phyloP scores from a whole-genome alignment of 2,113 vertebrate species.

The Gnathonemus echidnorhynchus region DNA sequence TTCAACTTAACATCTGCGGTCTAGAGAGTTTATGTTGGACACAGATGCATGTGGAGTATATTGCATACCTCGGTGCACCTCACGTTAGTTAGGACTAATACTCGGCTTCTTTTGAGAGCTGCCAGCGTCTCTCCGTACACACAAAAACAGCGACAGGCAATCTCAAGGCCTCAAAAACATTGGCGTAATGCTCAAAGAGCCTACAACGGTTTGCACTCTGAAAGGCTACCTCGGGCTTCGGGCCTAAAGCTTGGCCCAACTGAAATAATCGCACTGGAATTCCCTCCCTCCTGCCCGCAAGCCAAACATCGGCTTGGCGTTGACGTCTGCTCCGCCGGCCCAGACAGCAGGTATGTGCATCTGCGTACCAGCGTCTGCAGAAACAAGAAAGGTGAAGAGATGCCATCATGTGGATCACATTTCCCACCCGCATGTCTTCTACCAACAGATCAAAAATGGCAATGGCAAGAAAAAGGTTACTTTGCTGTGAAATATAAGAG shows the following conservation, averaged over 20 bases:
- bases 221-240: neutral
- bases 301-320: slow-evolving; percentile 25
- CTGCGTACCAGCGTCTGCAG: slow-evolving; percentile 22
- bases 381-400: slow-evolving; percentile 15
- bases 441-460: neutral
- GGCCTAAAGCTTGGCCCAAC: neutral
- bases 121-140: neutral
- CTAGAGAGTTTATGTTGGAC: neutral
- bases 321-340: slow-evolving; percentile 14
- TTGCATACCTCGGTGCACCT: neutral
- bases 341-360: slow-evolving; percentile 33
- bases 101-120: neutral
- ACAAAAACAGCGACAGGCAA: neutral
- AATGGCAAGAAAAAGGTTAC: neutral
- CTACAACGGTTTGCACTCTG: neutral
- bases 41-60: neutral
- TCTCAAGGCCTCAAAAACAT: neutral
- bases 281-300: slow-evolving; percentile 16
- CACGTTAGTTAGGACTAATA: neutral
- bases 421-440: slow-evolving; percentile 13
- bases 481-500: neutral
- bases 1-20: neutral
- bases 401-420: slow-evolving; percentile 17
- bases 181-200: neutral
- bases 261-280: slow-evolving; percentile 31